Evolutionary conservation across 1,140 invertebrate genomes (phyloP), one percentile per base, ranked within the genome.

Genomic region (Drosophila tsacasi): DNA sequence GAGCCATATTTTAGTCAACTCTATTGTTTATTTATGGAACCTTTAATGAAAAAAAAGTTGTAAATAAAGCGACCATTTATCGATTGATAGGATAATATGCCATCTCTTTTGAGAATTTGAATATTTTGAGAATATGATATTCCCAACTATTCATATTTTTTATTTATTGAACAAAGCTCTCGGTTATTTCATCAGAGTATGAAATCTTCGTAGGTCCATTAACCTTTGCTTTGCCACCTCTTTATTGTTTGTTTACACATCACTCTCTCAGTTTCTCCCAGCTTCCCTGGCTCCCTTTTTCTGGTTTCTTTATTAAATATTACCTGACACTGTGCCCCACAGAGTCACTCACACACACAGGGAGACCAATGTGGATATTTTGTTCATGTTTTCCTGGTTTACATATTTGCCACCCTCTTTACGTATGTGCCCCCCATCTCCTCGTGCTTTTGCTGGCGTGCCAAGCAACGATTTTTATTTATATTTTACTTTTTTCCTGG

Each of bases 391-490:
- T 69, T 71, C 63, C 67, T 71, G 67, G 47, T 67, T 71, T 74
- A 65, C 62, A 75, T 72, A 72, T 47, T 49, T 37, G 47, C 66
- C 69, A 17, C 71, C 72, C 46, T 46, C 35, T 19, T 42, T 30
- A 39, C 21, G 21, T 39, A 37, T n/a, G 42, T 39, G 42, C 47
- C 46, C 46, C 47, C 15, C 15, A n/a, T 17, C 39, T 25, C 19
- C 25, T 35, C 49, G 32, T 35, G 19, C 50, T 27, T 4, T 17
- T 75, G 67, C 61, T 77, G 75, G 72, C 83, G 84, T 86, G 83
- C 76, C 80, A 67, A 77, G 63, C 61, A 57, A 64, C 83, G 83
- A 83, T 89, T 86, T 82, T 77, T 82, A 54, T 76, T 76, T 76
- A 32, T 66, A 50, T 59, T 63, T 80, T 61, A 47, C 47, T 49